Base-by-base conservation (phyloP, 2,888 invertebrate species). In the Drosophila bunnanda region DNA sequence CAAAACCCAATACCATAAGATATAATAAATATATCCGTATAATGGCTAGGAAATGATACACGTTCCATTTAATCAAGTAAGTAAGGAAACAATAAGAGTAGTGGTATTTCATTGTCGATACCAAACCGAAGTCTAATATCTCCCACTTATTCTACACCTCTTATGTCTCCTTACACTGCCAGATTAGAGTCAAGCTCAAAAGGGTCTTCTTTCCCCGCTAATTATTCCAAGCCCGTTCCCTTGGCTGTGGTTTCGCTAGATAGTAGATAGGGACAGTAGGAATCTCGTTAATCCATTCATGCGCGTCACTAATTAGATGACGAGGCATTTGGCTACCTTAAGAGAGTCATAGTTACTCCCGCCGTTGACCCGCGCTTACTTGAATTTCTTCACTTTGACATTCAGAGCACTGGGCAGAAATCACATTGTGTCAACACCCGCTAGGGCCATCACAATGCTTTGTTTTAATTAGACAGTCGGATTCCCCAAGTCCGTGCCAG, bases 401-500 rank as follows among this genome's bases (percentile, higher is more conserved):
- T 92, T 93, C 92, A 93, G 92, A 93, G 93, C 93, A 94, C 55
- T 61, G 94, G 93, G 94, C 34, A 52, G 52, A 52, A 52, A 52
- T 95, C 95, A 95, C 94, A 94, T 94, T 93, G 93, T 93, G 93
- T 93, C 93, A 94, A 93, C 93, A 93, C 93, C 93, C 93, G 93
- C 92, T 92, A 92, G 93, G 93, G 93, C 94, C 94, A 94, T 94
- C 94, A 93, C 94, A 94, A 94, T 94, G 94, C 94, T 94, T 93
- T 94, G 94, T 94, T 94, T 76, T 94, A 94, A 94, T 94, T 94
- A 94, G 94, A 94, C 94, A 94, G 94, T 94, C 94, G 93, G 94
- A 94, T 94, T 94, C 93, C 93, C 93, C 93, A 92, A 92, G 94
- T 94, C 94, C 94, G 94, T 94, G 93, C 93, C 94, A 94, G 94